phyloP scores from a whole-genome alignment of 2,888 invertebrate genomes.

The Ctena decussata region DNA sequence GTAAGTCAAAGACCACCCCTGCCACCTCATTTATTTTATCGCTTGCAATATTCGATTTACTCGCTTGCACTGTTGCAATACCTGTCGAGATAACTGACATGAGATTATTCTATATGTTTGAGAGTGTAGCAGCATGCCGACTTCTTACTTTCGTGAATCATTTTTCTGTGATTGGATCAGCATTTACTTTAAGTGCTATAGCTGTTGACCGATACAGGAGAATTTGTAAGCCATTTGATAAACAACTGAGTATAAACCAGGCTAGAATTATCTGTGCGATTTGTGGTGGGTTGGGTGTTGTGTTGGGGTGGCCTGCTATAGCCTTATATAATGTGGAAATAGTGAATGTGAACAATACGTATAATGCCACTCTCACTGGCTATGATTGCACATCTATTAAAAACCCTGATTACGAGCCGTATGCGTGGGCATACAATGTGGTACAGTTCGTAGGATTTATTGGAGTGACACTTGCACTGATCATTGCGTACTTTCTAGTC shows the following conservation, averaged over 20 bases:
- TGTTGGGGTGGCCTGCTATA: slow-evolving; percentile 70
- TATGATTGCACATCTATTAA: slow-evolving; percentile 76
- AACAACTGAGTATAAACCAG: slow-evolving; percentile 70
- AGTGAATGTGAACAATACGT: slow-evolving; percentile 59
- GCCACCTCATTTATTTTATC: slow-evolving; percentile 75
- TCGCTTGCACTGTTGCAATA: slow-evolving; percentile 74
- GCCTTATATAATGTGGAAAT: slow-evolving; percentile 72
- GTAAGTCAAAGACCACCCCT: slow-evolving; percentile 74
- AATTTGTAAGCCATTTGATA: slow-evolving; percentile 76
- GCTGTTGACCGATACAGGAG: slow-evolving; percentile 77
- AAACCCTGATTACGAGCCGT: slow-evolving; percentile 59
- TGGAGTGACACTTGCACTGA: slow-evolving; percentile 59
- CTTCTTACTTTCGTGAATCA: slow-evolving; percentile 73
- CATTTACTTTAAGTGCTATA: slow-evolving; percentile 72
- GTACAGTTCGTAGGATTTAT: slow-evolving; percentile 75
- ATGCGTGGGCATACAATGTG: slow-evolving; percentile 71
- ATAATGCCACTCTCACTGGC: slow-evolving; percentile 43
- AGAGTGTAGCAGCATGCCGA: slow-evolving; percentile 69
- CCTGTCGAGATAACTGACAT: slow-evolving; percentile 78
- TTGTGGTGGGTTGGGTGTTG: slow-evolving; percentile 43
- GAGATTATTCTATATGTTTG: slow-evolving; percentile 70
- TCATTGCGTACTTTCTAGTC: slow-evolving; percentile 71
- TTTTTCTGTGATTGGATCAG: slow-evolving; percentile 73
- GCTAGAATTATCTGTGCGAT: slow-evolving; percentile 62
- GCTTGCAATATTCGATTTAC: slow-evolving; percentile 75